Base-by-base conservation (phyloP, 2,888 invertebrate species). In the Antheraea assamensis region DNA sequence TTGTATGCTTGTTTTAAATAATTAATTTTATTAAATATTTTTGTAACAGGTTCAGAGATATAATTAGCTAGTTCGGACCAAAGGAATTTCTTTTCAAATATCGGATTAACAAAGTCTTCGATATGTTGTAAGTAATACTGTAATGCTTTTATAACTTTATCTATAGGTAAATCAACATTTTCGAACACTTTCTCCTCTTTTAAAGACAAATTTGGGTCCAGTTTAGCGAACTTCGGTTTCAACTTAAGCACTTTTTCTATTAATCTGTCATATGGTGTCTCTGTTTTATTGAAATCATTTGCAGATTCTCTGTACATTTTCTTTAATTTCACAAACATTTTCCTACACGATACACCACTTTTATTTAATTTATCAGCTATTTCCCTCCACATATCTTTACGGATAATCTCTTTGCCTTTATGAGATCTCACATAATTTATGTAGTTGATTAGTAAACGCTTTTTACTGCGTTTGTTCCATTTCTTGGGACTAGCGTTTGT, bases 71-170 rank as follows among this genome's bases (percentile, higher is more conserved):
- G 74, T 74, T 92, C 90, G 0, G 86, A 87, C 94, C 93, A 94
- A 0, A 92, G 78, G 74, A 88, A 90, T 81, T 90, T 91, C 77
- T 90, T 92, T 61, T 93, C 92, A 61, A 87, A 93, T 77, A 87
- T 90, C 0, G 94, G 93, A 75, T 88, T 92, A 0, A 86, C 76
- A 73, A 93, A 94, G 68, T 93, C 92, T 73, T 93, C 91, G 0
- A 93, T 81, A 75, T 93, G 88, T 71, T 90, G 84, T 49, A 92
- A 79, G 70, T 94, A 93, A 73, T 92, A 92, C 31, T 85, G 79
- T 42, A 94, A 80, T 0, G 91, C 92, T 72, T 85, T 82, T 1
- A 82, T 78, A 0, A 92, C 89, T 82, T 91, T 92, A 0, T 83
- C 82, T 3, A 86, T 79, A 0, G 87, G 79, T 76, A 94, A 79